phyloP scores from a whole-genome alignment of 2,888 invertebrate genomes.

The Caprella mutica region DNA sequence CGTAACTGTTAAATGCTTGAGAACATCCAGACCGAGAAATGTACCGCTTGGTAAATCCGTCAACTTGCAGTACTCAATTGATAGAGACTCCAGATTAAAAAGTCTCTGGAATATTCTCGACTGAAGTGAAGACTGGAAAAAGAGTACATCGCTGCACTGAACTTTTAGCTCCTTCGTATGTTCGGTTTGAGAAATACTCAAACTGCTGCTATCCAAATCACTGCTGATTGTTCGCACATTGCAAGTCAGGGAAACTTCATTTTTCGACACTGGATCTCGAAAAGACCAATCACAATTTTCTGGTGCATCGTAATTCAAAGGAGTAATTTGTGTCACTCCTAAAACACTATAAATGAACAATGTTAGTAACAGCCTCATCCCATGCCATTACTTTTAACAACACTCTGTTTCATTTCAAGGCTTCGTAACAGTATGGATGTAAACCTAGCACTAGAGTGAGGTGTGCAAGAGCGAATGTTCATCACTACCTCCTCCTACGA shows the following conservation, averaged over 20 bases:
- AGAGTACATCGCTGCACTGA: conserved; percentile 65
- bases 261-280: conserved; percentile 14
- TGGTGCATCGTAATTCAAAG: conserved; percentile 24
- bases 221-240: conserved; percentile 72
- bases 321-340: too few relatives aligned
- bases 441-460: too few relatives aligned
- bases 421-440: too few relatives aligned
- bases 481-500: too few relatives aligned
- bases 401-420: too few relatives aligned
- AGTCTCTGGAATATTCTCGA: conserved; percentile 39
- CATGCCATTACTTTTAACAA: too few relatives aligned
- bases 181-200: conserved; percentile 71
- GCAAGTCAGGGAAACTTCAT: conserved; percentile 65
- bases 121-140: conserved; percentile 56
- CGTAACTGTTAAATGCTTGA: conserved; percentile 64
- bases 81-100: conserved; percentile 19
- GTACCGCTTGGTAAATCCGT: conserved; percentile 48
- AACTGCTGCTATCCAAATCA: conserved; percentile 76
- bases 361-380: too few relatives aligned
- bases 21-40: conserved; percentile 64
- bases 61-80: conserved; percentile 29
- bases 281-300: conserved; percentile 32
- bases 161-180: conserved; percentile 61
- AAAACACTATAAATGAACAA: too few relatives aligned
- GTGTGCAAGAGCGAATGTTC: too few relatives aligned